phyloP scores from a whole-genome alignment of 2,113 vertebrate genomes.

The Syngnathus floridae region DNA sequence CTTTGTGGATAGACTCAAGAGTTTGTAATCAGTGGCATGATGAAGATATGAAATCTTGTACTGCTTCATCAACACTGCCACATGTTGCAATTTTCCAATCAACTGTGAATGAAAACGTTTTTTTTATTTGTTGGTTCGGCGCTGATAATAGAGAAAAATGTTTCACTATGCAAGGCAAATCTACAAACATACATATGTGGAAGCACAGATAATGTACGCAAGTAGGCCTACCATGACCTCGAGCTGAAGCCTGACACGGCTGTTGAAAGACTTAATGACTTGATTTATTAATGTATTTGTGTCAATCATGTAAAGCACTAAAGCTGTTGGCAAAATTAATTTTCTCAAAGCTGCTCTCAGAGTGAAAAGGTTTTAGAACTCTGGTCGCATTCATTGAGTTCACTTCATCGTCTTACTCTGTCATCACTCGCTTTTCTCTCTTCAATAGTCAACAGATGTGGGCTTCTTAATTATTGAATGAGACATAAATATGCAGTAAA shows the following conservation, averaged over 20 bases:
- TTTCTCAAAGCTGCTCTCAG: neutral
- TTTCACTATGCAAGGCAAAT: neutral
- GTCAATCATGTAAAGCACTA: neutral
- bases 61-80: slow-evolving; percentile 44
- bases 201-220: neutral
- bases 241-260: neutral
- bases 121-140: neutral
- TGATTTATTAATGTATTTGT: neutral
- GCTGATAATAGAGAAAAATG: too few species aligned
- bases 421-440: neutral
- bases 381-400: neutral
- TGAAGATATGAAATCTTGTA: slow-evolving; percentile 48
- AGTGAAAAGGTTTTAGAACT: neutral
- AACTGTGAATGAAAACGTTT: neutral
- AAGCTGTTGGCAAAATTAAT: neutral
- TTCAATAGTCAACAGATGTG: neutral
- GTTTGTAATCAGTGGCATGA: slow-evolving; percentile 55
- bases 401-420: neutral
- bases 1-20: neutral
- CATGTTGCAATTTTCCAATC: neutral
- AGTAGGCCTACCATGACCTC: neutral
- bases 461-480: neutral
- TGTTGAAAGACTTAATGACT: too few species aligned
- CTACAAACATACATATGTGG: neutral
- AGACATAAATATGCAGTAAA: neutral